A percentile compares a stretch with the other conserved stretches of the same genome.
Conservation (phyloP, 2,888 invertebrate species). For the Eristalinus sepulchralis region DNA sequence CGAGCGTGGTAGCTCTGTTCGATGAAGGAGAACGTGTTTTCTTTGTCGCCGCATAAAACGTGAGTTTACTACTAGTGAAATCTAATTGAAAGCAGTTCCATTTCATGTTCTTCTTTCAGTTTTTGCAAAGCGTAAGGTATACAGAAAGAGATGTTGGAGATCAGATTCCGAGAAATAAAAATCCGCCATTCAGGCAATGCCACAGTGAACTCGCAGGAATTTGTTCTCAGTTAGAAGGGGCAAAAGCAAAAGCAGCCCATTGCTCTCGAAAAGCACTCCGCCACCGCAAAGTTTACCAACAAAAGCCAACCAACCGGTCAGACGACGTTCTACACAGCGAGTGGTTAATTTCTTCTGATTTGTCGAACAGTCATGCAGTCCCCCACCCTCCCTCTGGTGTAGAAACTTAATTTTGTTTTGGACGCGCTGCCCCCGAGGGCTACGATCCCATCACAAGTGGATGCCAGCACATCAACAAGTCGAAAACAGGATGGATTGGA, state of each 20-base stretch:
- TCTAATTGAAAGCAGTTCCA: too few species aligned
- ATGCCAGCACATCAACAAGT: constrained; percentile 5
- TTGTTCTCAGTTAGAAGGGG: not conserved
- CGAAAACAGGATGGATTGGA: not conserved
- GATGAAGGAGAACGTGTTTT: not conserved
- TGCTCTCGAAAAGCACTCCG: not conserved
- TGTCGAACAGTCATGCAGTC: not conserved
- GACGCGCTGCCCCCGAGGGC: not conserved
- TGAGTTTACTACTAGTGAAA: not conserved
- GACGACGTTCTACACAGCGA: not conserved
- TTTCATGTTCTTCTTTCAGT: too few species aligned
- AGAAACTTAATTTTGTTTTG: not conserved
- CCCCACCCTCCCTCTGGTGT: not conserved
- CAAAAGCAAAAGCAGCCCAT: not conserved
- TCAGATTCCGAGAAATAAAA: too few species aligned
- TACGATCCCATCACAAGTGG: not conserved
- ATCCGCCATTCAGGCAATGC: not conserved
- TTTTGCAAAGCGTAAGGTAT: too few species aligned
- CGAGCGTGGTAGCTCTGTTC: not conserved
- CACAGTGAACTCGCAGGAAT: not conserved
- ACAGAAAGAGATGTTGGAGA: too few species aligned
- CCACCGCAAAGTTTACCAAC: not conserved
- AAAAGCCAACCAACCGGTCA: constrained; percentile 23
- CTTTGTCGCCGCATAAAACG: not conserved
- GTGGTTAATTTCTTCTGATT: constrained; percentile 21